Evolutionary conservation across 2,797 vertebrate genomes (phyloP).

Genomic region (Miichthys miiuy): DNA sequence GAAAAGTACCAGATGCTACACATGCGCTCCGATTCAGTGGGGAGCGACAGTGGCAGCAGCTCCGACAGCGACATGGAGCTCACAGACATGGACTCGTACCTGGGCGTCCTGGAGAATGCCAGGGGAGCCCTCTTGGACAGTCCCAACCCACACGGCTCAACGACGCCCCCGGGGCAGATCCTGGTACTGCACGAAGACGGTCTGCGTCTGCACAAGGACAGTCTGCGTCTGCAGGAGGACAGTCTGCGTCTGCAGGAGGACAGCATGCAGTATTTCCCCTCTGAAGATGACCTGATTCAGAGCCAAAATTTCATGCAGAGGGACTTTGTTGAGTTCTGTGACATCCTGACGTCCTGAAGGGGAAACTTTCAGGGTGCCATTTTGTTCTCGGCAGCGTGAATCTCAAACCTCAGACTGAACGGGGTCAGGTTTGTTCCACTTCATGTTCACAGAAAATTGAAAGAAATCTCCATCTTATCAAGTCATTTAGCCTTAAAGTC

Average conservation of each 20-base stretch:
- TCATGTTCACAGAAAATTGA: slow-evolving; percentile 31
- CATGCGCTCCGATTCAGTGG: slow-evolving; percentile 90
- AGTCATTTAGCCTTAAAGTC: slow-evolving; percentile 47
- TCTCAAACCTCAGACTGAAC: slow-evolving; percentile 37
- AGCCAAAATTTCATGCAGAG: slow-evolving; percentile 92
- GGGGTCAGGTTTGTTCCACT: slow-evolving; percentile 65
- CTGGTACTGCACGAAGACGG: slow-evolving; percentile 56
- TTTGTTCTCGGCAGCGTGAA: slow-evolving; percentile 41
- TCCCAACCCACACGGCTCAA: slow-evolving; percentile 44
- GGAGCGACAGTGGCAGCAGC: slow-evolving; percentile 82
- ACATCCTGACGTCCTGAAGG: slow-evolving; percentile 76
- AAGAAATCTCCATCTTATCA: slow-evolving; percentile 3
- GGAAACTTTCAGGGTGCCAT: slow-evolving; percentile 52
- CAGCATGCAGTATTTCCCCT: slow-evolving; percentile 91
- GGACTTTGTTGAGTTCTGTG: slow-evolving; percentile 91
- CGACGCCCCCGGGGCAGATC: slow-evolving; percentile 28
- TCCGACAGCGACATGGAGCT: slow-evolving; percentile 90
- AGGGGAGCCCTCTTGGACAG: slow-evolving; percentile 88
- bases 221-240: slow-evolving; percentile 77
- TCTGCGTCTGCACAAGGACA: slow-evolving; percentile 55
- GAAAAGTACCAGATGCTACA: slow-evolving; percentile 93
- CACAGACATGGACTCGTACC: slow-evolving; percentile 91
- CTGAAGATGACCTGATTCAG: slow-evolving; percentile 89
- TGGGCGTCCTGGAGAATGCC: slow-evolving; percentile 91
- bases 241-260: slow-evolving; percentile 84